Evolutionary conservation across 2,113 vertebrate species (phyloP).

Genomic region (Bubo blakistoni): DNA sequence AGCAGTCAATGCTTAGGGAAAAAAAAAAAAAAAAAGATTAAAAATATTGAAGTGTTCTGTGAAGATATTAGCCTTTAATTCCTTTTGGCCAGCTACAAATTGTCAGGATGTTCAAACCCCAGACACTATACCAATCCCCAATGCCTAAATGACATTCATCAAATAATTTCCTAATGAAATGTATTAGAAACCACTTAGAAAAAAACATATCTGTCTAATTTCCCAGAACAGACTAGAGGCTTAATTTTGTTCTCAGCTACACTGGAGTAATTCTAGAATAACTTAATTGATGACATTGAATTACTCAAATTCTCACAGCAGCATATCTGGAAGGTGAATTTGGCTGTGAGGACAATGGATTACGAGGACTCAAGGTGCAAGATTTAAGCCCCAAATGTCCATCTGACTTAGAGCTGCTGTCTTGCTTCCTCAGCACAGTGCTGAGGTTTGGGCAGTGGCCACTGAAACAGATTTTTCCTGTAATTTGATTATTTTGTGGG

Average conservation of each 20-base stretch:
- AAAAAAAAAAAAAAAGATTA: not conserved
- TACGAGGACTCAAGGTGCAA: not conserved
- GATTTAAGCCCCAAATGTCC: not conserved
- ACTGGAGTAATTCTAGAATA: conserved; percentile 48
- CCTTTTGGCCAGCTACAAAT: not conserved
- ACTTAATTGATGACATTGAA: conserved; percentile 47
- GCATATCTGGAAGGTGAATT: conserved; percentile 17
- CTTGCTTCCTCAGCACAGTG: not conserved
- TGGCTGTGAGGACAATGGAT: not conserved
- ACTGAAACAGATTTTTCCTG: not conserved
- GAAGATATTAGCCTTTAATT: conserved; percentile 22
- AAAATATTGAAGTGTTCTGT: not conserved
- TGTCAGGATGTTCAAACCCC: conserved; percentile 1
- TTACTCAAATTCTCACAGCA: conserved; percentile 18
- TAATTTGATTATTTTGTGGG: not conserved
- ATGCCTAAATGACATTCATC: conserved; percentile 31
- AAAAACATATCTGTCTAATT: conserved; percentile 45
- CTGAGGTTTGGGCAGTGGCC: not conserved
- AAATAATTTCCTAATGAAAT: conserved; percentile 49
- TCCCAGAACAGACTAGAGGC: conserved; percentile 42
- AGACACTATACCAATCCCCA: conserved; percentile 10
- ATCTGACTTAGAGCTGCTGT: not conserved
- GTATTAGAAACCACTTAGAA: conserved; percentile 47
- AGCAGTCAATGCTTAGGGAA: not conserved
- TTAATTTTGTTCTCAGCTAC: conserved; percentile 56